Conservation (phyloP, 2,113 vertebrate genomes). For the Benitochromis conjunctus region DNA sequence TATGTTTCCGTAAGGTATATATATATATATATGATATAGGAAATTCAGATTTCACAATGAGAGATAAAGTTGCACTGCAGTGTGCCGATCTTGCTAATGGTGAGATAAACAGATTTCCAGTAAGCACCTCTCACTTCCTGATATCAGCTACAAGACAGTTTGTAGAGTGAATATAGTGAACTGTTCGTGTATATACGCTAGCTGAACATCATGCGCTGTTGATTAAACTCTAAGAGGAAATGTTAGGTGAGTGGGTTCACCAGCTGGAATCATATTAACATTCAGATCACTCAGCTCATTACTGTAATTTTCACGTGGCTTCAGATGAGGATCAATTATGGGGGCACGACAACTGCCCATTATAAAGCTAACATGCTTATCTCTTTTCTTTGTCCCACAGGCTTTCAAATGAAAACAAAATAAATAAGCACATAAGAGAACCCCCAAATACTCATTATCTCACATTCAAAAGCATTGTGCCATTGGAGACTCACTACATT, state of each 20-base stretch:
- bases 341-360: constrained; percentile 31
- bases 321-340: constrained; percentile 49
- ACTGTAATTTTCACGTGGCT: constrained; percentile 47
- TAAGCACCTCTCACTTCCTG: not conserved
- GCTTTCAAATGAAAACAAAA: constrained; percentile 40
- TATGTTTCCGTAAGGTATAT: not conserved
- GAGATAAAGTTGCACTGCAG: not conserved
- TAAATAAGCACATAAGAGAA: constrained; percentile 38
- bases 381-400: constrained; percentile 20
- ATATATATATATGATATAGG: too few relatives aligned
- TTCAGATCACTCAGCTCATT: constrained; percentile 47
- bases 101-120: not conserved
- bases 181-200: not conserved
- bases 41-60: not conserved
- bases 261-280: constrained; percentile 42
- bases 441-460: constrained; percentile 55
- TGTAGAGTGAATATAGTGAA: not conserved
- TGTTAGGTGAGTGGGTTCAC: constrained; percentile 33
- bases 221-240: not conserved
- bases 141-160: not conserved
- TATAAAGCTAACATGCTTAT: constrained; percentile 42
- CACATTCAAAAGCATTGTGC: constrained; percentile 42
- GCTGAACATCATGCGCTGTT: not conserved
- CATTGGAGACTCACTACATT: constrained; percentile 53
- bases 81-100: not conserved